Percentiles rank a stretch among this genome's conserved stretches.
phyloP scores from a whole-genome alignment of 2,888 invertebrate species.

The Crocallis elinguaria region DNA sequence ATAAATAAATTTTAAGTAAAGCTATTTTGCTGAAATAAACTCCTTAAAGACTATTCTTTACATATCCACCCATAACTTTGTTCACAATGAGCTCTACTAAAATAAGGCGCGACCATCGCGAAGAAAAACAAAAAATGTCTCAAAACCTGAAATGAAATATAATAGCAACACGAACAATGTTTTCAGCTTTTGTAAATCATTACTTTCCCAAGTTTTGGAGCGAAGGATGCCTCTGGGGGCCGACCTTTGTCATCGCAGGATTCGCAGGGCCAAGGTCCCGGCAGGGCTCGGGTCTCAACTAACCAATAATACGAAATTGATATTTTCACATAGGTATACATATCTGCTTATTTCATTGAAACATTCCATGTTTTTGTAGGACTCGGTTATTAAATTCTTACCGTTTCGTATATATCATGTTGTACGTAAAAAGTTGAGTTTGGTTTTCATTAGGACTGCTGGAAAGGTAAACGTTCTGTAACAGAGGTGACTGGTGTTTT shows the following conservation, averaged over 20 bases:
- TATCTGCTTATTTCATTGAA: constrained; percentile 25
- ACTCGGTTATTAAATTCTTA: constrained; percentile 3
- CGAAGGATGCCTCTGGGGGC: constrained; percentile 3
- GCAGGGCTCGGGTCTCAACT: constrained; percentile 11
- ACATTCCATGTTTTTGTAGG: constrained; percentile 31
- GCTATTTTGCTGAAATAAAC: too few species aligned
- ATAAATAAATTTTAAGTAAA: too few species aligned
- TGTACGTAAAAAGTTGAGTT: background rate
- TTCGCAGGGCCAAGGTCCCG: constrained; percentile 6
- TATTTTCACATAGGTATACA: constrained; percentile 10
- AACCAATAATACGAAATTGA: constrained; percentile 22
- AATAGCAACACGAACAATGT: background rate
- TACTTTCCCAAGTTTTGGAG: constrained; percentile 2
- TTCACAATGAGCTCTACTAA: too few species aligned
- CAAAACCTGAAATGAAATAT: background rate
- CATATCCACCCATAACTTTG: too few species aligned
- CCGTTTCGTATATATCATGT: background rate
- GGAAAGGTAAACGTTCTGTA: background rate
- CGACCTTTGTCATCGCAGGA: constrained; percentile 21
- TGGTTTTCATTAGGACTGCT: background rate
- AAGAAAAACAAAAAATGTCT: background rate
- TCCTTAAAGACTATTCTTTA: too few species aligned
- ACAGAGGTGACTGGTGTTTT: too few species aligned
- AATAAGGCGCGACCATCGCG: too few species aligned
- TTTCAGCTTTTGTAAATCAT: constrained; percentile 6